phyloP scores from a whole-genome alignment of 2,888 invertebrate genomes.

The Peribatodes rhomboidaria region DNA sequence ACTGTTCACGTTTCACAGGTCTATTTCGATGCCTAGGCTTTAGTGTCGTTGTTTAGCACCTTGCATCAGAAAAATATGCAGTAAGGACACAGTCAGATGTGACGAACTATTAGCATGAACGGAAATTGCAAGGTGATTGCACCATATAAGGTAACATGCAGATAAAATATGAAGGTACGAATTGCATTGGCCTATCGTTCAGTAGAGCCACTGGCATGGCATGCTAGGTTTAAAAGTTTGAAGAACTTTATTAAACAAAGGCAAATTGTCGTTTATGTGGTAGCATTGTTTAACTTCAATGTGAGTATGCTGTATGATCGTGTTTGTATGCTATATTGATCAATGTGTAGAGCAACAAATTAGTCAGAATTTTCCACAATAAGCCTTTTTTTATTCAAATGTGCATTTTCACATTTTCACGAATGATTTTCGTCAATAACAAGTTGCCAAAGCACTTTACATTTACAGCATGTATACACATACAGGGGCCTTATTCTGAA shows the following conservation, averaged over 20 bases:
- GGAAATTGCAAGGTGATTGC: conserved; percentile 4
- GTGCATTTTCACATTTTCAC: background rate
- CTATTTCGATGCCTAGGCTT: conserved; percentile 13
- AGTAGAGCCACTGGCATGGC: too few relatives aligned
- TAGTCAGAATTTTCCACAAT: too few relatives aligned
- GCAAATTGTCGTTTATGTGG: too few relatives aligned
- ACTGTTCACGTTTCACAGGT: background rate
- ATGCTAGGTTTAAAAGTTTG: too few relatives aligned
- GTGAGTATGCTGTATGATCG: too few relatives aligned
- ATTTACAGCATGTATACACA: background rate
- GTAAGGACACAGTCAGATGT: background rate
- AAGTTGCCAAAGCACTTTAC: background rate
- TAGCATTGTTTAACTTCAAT: too few relatives aligned
- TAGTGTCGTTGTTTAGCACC: conserved; percentile 7
- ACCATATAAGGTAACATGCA: background rate
- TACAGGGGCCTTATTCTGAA: too few relatives aligned
- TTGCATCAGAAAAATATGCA: conserved; percentile 2
- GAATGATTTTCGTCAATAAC: background rate
- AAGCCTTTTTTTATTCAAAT: too few relatives aligned
- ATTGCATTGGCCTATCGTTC: background rate
- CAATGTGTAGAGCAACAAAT: too few relatives aligned
- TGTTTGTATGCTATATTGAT: too few relatives aligned
- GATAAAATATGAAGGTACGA: background rate
- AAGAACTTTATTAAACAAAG: too few relatives aligned
- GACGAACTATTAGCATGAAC: background rate